Evolutionary conservation across 2,797 vertebrate genomes (phyloP).

Genomic region (Lacerta bilineata): DNA sequence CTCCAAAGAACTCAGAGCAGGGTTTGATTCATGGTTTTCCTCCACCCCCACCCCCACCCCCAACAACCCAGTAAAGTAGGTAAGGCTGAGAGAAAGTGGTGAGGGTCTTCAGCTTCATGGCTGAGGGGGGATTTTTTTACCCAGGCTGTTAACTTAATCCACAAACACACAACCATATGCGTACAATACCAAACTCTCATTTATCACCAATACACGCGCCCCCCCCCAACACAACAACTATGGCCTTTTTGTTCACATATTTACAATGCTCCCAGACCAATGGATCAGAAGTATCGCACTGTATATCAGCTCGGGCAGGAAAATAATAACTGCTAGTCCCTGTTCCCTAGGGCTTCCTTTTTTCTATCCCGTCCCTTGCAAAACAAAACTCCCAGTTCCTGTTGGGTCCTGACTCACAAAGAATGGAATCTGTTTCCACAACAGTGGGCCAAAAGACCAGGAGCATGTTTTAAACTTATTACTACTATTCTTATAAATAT

Average conservation of each 20-base stretch:
- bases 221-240: too few relatives aligned
- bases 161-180: background rate
- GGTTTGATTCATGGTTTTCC: background rate
- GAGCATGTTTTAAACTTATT: too few relatives aligned
- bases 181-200: background rate
- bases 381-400: background rate
- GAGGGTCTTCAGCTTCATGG: background rate
- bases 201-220: too few relatives aligned
- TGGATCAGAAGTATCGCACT: too few relatives aligned
- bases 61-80: background rate
- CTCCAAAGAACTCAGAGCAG: background rate
- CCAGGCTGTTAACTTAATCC: background rate
- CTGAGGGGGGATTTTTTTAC: background rate
- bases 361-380: background rate
- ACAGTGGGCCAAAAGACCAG: background rate
- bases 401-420: conserved; percentile 15
- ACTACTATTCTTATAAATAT: background rate
- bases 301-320: background rate
- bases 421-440: background rate
- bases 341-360: background rate
- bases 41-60: background rate
- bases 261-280: background rate
- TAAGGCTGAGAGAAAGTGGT: background rate
- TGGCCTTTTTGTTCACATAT: background rate
- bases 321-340: background rate